phyloP scores from a whole-genome alignment of 2,797 vertebrate genomes.

The Lindbergichthys nudifrons region DNA sequence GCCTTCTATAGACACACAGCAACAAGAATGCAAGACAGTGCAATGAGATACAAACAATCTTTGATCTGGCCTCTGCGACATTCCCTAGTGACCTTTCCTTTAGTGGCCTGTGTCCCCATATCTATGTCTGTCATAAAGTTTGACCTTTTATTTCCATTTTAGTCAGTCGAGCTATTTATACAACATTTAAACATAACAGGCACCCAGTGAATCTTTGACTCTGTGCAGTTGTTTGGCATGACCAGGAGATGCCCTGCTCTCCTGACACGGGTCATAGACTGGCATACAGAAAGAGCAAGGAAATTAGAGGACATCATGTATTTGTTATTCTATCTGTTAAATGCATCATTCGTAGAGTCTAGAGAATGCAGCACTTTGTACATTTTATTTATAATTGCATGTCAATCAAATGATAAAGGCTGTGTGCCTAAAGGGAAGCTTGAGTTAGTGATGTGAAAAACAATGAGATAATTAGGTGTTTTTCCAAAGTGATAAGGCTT shows the following conservation, averaged over 20 bases:
- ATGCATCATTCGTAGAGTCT: background rate
- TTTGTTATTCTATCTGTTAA: slow-evolving; percentile 5
- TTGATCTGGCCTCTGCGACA: slow-evolving; percentile 12
- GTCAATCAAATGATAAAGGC: slow-evolving; percentile 44
- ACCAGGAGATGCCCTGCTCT: slow-evolving; percentile 40
- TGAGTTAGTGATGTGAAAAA: slow-evolving; percentile 25
- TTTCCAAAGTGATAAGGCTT: background rate
- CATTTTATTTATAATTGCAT: slow-evolving; percentile 46
- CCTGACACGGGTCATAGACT: slow-evolving; percentile 50
- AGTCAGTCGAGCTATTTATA: slow-evolving; percentile 56
- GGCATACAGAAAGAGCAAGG: slow-evolving; percentile 1
- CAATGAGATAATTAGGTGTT: background rate
- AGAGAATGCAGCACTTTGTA: background rate
- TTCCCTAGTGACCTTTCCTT: slow-evolving; percentile 52
- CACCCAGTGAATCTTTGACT: slow-evolving; percentile 15
- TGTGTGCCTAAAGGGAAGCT: slow-evolving; percentile 18
- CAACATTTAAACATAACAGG: slow-evolving; percentile 33
- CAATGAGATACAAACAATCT: slow-evolving; percentile 19
- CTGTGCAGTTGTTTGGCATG: slow-evolving; percentile 52
- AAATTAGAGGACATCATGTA: background rate
- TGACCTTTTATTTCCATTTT: slow-evolving; percentile 66
- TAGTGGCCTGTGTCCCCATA: slow-evolving; percentile 29
- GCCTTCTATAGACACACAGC: background rate
- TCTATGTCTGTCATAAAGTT: slow-evolving; percentile 43
- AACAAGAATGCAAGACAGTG: background rate